Evolutionary conservation across 1,140 invertebrate species (phyloP).

Genomic region (Monomorium pharaonis): DNA sequence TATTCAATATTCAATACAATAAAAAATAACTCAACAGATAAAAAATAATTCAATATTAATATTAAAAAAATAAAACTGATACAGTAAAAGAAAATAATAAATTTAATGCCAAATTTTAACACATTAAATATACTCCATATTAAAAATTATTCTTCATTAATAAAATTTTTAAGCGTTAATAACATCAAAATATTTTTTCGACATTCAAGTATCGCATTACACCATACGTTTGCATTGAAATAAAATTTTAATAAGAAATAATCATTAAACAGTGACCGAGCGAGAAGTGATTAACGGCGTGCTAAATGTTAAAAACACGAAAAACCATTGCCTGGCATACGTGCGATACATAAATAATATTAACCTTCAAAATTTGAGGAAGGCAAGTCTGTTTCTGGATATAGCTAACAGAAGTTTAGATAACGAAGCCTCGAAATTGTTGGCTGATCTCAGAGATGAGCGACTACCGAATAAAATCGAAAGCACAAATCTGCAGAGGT

Average conservation of each 20-base stretch:
- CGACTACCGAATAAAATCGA: constrained; percentile 95
- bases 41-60: neutral
- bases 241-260: neutral
- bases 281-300: constrained; percentile 98
- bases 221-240: neutral
- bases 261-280: constrained; percentile 94
- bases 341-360: constrained; percentile 99
- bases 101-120: neutral
- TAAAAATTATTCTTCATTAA: neutral
- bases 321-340: constrained; percentile 98
- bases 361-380: constrained; percentile 97
- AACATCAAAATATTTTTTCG: neutral
- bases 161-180: neutral
- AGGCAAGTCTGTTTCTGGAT: constrained; percentile 97
- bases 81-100: neutral
- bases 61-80: neutral
- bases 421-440: constrained; percentile 95
- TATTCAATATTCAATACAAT: no score
- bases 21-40: neutral
- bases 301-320: constrained; percentile 96
- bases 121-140: neutral
- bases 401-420: constrained; percentile 97
- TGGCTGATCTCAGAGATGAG: constrained; percentile 96
- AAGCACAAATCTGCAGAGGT: constrained; percentile 94
- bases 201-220: neutral